Evolutionary conservation across 2,113 vertebrate species (phyloP).

Genomic region (Platysteira castanea): DNA sequence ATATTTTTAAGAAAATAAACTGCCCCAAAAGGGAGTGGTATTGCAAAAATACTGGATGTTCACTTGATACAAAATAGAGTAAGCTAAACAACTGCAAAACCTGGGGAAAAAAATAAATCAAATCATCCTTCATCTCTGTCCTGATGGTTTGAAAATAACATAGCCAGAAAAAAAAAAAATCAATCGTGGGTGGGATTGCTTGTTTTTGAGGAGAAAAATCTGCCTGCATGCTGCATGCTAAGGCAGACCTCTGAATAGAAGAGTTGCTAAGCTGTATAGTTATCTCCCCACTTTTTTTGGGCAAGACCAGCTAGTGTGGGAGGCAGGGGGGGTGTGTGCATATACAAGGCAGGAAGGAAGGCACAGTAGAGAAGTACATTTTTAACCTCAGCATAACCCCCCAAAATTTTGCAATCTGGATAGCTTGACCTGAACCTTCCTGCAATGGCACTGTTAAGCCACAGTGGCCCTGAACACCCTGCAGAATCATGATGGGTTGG

Average conservation of each 20-base stretch:
- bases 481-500: not conserved
- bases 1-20: conserved; percentile 26
- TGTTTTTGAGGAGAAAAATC: conserved; percentile 20
- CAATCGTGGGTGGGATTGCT: not conserved
- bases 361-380: not conserved
- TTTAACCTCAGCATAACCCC: not conserved
- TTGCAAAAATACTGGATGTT: not conserved
- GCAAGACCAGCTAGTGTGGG: not conserved
- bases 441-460: not conserved
- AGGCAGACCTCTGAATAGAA: not conserved
- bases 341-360: not conserved
- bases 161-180: not conserved
- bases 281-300: not conserved
- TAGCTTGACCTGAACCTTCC: not conserved
- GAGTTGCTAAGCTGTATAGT: not conserved
- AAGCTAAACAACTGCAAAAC: not conserved
- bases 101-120: not conserved
- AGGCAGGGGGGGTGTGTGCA: not conserved
- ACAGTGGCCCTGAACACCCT: not conserved
- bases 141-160: conserved; percentile 17
- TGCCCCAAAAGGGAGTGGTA: not conserved
- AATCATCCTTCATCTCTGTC: not conserved
- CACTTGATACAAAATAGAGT: not conserved
- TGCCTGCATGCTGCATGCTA: not conserved
- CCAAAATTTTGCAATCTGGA: not conserved